These are phyloP conservation scores for Eilema depressum DNA, from an alignment of 2,888 invertebrate species.

Conservation along the genomic window DNA sequence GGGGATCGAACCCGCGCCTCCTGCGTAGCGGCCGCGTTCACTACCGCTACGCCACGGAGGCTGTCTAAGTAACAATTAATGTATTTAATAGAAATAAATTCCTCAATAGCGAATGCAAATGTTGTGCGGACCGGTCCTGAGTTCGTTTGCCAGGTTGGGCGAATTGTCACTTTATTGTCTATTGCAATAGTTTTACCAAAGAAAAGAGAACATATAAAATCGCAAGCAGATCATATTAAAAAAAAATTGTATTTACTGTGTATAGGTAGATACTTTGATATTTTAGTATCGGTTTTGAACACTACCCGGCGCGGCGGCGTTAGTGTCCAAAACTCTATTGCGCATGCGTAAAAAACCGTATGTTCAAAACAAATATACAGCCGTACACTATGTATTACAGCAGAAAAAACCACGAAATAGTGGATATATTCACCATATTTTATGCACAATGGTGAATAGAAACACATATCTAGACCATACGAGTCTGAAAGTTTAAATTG, in stretches of 20 bases:
- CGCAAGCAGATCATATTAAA: background rate
- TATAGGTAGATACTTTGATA: background rate
- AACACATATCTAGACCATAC: background rate
- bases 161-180: background rate
- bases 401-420: slow-evolving; percentile 16
- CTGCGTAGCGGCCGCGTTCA: too few relatives aligned
- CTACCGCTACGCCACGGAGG: too few relatives aligned
- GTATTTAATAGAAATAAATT: too few relatives aligned
- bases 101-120: too few relatives aligned
- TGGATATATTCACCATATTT: background rate
- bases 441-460: background rate
- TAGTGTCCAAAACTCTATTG: slow-evolving; percentile 5
- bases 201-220: background rate
- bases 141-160: background rate
- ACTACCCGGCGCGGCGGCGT: slow-evolving; percentile 23
- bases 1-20: too few relatives aligned
- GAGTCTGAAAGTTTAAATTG: background rate
- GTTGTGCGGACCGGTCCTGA: background rate
- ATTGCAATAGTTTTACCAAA: background rate
- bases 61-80: too few relatives aligned
- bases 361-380: slow-evolving; percentile 50
- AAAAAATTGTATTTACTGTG: background rate
- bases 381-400: slow-evolving; percentile 31
- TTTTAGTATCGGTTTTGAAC: slow-evolving; percentile 7
- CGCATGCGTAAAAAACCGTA: slow-evolving; percentile 57